These are phyloP conservation scores for Antheraea mylitta DNA, from an alignment of 1,140 invertebrate species.

Conservation along the genomic window DNA sequence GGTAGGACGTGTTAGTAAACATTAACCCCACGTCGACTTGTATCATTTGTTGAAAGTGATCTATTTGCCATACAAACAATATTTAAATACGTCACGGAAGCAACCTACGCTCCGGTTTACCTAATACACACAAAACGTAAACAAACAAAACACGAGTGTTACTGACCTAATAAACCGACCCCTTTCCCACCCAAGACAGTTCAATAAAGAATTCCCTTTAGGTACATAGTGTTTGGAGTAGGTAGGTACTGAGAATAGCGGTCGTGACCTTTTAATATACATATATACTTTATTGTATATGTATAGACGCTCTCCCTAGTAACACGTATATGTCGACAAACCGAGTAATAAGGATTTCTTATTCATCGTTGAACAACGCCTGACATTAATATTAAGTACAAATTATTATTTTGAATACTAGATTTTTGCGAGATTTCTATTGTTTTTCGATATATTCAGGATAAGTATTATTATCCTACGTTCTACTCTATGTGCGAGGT, in stretches of 20 bases:
- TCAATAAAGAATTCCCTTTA: slow-evolving; percentile 76
- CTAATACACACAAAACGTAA: slow-evolving; percentile 39
- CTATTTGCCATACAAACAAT: not conserved
- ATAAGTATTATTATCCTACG: no score
- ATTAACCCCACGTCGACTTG: not conserved
- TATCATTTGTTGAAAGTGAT: not conserved
- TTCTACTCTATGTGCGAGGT: no score
- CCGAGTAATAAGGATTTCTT: slow-evolving; percentile 38
- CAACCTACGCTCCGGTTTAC: not conserved
- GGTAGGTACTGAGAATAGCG: slow-evolving; percentile 58
- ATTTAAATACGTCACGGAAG: slow-evolving; percentile 2
- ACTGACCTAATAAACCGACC: slow-evolving; percentile 77
- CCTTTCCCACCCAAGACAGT: slow-evolving; percentile 72
- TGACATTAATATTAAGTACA: not conserved
- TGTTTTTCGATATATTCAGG: no score
- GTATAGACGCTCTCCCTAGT: slow-evolving; percentile 39
- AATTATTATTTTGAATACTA: not conserved
- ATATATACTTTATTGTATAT: slow-evolving; percentile 59
- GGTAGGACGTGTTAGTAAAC: not conserved
- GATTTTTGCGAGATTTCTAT: no score
- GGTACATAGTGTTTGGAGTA: slow-evolving; percentile 69
- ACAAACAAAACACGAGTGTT: slow-evolving; percentile 72
- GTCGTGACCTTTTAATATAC: slow-evolving; percentile 76
- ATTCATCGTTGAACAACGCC: slow-evolving; percentile 31
- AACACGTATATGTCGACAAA: slow-evolving; percentile 43